Conservation (phyloP, 2,888 invertebrate genomes). For the Nemotelus nigrinus region DNA sequence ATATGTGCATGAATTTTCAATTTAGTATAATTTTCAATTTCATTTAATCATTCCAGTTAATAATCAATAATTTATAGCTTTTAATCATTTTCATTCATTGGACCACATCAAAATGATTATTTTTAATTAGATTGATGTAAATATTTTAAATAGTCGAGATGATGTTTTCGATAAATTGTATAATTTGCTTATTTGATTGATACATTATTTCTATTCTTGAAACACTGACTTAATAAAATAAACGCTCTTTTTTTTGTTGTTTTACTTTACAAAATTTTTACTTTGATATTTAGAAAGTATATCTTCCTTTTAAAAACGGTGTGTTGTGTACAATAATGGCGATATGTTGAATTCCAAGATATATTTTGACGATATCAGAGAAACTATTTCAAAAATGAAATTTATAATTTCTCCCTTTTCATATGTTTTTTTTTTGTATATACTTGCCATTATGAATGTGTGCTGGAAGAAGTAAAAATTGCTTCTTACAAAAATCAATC, state of each 20-base stretch:
- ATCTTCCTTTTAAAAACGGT: background rate
- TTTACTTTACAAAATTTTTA: background rate
- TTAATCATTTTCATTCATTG: slow-evolving; percentile 16
- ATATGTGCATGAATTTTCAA: slow-evolving; percentile 9
- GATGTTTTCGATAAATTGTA: too few relatives aligned
- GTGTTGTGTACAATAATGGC: background rate
- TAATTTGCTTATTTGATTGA: background rate
- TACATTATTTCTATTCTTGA: slow-evolving; percentile 12
- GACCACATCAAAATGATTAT: slow-evolving; percentile 39
- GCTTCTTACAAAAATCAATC: too few relatives aligned
- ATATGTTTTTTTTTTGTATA: too few relatives aligned
- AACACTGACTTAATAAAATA: slow-evolving; percentile 21
- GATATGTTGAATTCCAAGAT: slow-evolving; percentile 43
- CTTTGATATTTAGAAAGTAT: background rate
- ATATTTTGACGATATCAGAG: background rate
- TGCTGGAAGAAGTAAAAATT: too few relatives aligned
- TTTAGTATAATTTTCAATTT: background rate
- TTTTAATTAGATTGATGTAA: background rate
- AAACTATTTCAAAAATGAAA: background rate
- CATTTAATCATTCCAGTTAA: too few relatives aligned
- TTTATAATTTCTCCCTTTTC: too few relatives aligned
- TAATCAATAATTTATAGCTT: background rate
- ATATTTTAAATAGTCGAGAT: background rate
- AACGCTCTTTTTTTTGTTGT: background rate
- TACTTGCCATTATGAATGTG: too few relatives aligned